These are phyloP conservation scores for Engraulis encrasicolus DNA, from an alignment of 2,113 vertebrate genomes.

Conservation along the genomic window DNA sequence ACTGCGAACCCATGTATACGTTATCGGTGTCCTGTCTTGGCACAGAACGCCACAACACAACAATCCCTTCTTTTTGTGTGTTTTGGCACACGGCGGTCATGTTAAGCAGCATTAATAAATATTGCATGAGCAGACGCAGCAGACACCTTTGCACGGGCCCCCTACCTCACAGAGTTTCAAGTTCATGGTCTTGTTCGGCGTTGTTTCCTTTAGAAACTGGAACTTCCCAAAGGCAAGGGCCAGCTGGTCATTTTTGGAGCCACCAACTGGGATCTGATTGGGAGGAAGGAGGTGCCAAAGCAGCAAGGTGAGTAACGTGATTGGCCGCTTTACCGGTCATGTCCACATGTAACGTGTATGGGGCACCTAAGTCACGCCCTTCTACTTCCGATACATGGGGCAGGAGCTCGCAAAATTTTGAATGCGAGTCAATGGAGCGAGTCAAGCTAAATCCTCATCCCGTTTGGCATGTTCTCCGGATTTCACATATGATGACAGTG, in stretches of 20 bases:
- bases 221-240: slow-evolving; percentile 88
- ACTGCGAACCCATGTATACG: no score
- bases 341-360: not conserved
- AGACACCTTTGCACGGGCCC: not conserved
- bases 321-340: not conserved
- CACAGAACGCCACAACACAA: no score
- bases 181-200: slow-evolving; percentile 32
- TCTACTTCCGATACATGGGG: no score
- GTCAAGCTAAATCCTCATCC: no score
- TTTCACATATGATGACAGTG: no score
- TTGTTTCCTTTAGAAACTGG: slow-evolving; percentile 85
- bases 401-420: no score
- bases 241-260: slow-evolving; percentile 94
- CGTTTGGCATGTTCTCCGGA: no score
- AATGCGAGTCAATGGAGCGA: no score
- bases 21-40: no score
- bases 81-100: not conserved
- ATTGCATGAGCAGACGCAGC: not conserved
- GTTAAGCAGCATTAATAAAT: slow-evolving; percentile 23
- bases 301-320: slow-evolving; percentile 85
- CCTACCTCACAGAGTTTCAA: not conserved
- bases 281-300: slow-evolving; percentile 96
- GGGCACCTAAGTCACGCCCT: no score
- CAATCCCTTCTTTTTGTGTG: slow-evolving; percentile 1
- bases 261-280: slow-evolving; percentile 97